Base-by-base conservation (phyloP, 2,797 vertebrate species). In the Sebastes iracundus region DNA sequence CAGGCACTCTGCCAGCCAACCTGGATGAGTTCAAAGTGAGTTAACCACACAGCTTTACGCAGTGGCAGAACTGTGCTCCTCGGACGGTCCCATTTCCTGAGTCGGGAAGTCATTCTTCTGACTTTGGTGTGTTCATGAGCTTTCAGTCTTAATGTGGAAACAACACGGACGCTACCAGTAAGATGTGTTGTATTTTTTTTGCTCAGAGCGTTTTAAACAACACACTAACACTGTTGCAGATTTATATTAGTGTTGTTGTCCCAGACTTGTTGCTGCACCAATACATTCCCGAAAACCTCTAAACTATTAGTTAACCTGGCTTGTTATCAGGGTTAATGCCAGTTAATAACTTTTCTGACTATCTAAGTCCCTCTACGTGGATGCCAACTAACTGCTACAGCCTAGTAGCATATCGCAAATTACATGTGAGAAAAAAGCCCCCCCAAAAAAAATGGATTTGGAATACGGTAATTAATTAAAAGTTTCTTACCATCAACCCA, bases 21-120 rank as follows among this genome's bases (percentile, higher is more conserved):
- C 94, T 99, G 80, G 98, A 99, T 9, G 98, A 99, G 85, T 97
- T 99, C 94, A 99, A 99, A 96, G 98, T 97, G 81, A 88, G 52
- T 64, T 18, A 11, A 59, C n/a, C 25, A 9, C 5, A 72, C 38
- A 30, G 6, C 7, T 66, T 62, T 16, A 28, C 0, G 2, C 23
- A 11, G 28, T 9, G 49, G 7, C 13, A 49, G 14, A 80, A 59
- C 42, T 12, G 18, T 8, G 7, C 7, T 20, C 14, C 46, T 20
- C 0, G 8, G 49, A 52, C 20, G 20, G 7, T 52, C 49, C 8
- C 49, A 52, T 52, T 52, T 52, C 49, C 49, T 0, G 16, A 46
- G 42, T 18, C 0, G 1, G 42, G 16, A 42, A 42, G 38, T 42
- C 38, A 49, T 20, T n/a, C 7, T 52, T 52, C 49, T 52, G 20